A percentile compares a stretch with the other conserved stretches of the same genome.
Conservation (phyloP, 2,888 invertebrate species). For the Polymixis flavicincta region DNA sequence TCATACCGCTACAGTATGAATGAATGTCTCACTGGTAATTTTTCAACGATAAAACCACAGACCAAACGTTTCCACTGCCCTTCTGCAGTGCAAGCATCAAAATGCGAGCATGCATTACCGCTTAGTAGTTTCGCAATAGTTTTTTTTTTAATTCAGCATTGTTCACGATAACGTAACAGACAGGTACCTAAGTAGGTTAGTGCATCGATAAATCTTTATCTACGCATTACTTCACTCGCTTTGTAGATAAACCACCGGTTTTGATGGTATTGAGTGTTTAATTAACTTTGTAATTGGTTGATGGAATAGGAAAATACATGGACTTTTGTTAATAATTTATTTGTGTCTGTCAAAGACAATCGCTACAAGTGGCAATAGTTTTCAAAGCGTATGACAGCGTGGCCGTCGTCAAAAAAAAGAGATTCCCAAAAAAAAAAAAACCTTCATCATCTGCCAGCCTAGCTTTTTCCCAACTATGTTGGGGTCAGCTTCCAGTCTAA, state of each 20-base stretch:
- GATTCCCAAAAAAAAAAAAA: too few relatives aligned
- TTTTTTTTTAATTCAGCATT: constrained; percentile 53
- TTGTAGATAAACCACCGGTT: constrained; percentile 38
- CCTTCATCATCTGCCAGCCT: too few relatives aligned
- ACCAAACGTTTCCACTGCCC: background rate
- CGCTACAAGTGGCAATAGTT: background rate
- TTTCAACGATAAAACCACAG: background rate
- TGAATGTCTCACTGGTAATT: background rate
- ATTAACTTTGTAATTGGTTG: constrained; percentile 7
- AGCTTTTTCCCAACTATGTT: too few relatives aligned
- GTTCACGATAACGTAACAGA: constrained; percentile 51
- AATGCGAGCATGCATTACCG: constrained; percentile 21
- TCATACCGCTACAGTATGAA: background rate
- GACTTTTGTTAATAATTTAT: background rate
- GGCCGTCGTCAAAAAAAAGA: too few relatives aligned
- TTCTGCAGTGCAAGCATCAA: constrained; percentile 33
- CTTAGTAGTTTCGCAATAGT: constrained; percentile 44
- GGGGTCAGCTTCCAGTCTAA: too few relatives aligned
- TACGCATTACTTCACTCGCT: constrained; percentile 45
- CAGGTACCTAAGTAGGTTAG: constrained; percentile 56
- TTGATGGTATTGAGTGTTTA: constrained; percentile 9
- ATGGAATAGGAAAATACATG: background rate
- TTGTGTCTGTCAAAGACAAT: background rate
- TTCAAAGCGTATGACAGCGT: background rate
- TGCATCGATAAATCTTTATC: constrained; percentile 55